A percentile compares a stretch with the other conserved stretches of the same genome.
Evolutionary conservation across 35 echinoderm and acorn worm genomes (phyloP).

Genomic region (Ophioderma brevispina): DNA sequence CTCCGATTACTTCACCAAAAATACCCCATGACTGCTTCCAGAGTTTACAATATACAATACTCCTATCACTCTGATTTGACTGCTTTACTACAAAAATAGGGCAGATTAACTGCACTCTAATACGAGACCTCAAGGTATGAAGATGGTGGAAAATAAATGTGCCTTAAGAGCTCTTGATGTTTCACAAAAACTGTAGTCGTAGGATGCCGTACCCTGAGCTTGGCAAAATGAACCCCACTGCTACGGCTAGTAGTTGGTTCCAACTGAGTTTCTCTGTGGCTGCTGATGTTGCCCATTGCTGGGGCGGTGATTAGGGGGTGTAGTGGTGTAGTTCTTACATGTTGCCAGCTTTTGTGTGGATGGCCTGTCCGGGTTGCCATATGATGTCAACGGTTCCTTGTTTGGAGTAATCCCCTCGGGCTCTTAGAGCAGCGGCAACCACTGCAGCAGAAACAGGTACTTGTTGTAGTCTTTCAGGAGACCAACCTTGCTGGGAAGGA

Average conservation of each 20-base stretch:
- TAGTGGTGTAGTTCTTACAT: neutral
- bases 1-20: too few relatives aligned
- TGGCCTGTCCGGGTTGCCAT: neutral
- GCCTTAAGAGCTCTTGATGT: too few relatives aligned
- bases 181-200: too few relatives aligned
- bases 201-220: too few relatives aligned
- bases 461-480: neutral
- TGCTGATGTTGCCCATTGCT: neutral
- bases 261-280: neutral
- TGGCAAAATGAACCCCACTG: neutral
- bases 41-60: too few relatives aligned
- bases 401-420: neutral
- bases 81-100: too few relatives aligned
- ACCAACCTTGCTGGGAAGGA: neutral
- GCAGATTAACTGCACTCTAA: too few relatives aligned
- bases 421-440: neutral
- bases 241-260: neutral
- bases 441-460: neutral
- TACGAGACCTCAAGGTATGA: too few relatives aligned
- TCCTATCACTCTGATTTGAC: too few relatives aligned
- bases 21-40: too few relatives aligned
- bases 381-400: neutral
- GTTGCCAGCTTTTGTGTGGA: neutral
- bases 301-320: neutral
- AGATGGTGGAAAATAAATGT: too few relatives aligned